Conservation (phyloP, 2,797 vertebrate genomes). For the Bucorvus abyssinicus region DNA sequence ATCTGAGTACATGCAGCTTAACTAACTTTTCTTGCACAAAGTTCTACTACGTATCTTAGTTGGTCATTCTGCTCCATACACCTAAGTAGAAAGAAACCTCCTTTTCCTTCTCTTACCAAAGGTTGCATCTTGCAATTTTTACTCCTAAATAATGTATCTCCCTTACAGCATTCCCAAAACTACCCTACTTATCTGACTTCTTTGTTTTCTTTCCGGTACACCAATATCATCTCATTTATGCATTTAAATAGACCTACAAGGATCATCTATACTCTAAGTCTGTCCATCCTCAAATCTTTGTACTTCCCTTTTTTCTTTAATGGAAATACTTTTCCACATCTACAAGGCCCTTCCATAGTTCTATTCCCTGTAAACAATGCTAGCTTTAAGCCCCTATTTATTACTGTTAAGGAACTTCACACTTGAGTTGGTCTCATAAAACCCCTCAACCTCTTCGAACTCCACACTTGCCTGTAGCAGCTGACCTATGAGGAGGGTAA, state of each 20-base stretch:
- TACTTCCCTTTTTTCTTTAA: background rate
- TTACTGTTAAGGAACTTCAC: conserved; percentile 43
- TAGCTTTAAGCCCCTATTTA: conserved; percentile 16
- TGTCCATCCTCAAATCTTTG: background rate
- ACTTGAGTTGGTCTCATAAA: conserved; percentile 17
- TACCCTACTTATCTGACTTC: background rate
- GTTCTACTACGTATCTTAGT: background rate
- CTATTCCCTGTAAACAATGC: conserved; percentile 13
- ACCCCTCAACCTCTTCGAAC: conserved; percentile 26
- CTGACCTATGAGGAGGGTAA: conserved; percentile 15
- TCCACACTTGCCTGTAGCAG: background rate
- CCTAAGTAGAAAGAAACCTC: background rate
- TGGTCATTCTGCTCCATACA: background rate
- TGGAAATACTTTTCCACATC: conserved; percentile 10
- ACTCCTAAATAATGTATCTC: background rate
- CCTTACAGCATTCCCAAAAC: background rate
- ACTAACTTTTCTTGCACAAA: background rate
- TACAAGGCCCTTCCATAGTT: background rate
- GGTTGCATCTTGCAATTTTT: background rate
- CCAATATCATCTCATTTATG: background rate
- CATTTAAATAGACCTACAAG: background rate
- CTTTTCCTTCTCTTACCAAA: background rate
- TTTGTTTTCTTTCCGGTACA: background rate
- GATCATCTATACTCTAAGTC: background rate
- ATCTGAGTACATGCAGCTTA: background rate